These are phyloP conservation scores for Cranoglanis bouderius DNA, from an alignment of 2,113 vertebrate species.

Conservation along the genomic window DNA sequence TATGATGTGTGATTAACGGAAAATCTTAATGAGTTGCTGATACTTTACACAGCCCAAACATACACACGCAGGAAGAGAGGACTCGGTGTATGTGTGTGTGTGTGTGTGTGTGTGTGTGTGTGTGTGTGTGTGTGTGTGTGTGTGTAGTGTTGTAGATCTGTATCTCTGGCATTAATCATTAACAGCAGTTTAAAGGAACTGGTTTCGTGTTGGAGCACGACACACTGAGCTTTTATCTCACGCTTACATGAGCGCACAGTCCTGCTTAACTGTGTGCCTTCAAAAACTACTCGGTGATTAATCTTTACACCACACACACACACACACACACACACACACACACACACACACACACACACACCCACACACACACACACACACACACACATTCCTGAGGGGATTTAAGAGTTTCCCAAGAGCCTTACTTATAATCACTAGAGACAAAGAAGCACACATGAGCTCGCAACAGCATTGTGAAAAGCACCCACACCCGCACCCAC, in stretches of 20 bases:
- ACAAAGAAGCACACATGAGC: conserved; percentile 54
- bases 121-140: not conserved
- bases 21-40: too few relatives aligned
- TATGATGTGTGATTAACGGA: too few relatives aligned
- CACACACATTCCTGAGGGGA: conserved; percentile 71
- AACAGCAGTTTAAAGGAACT: not conserved
- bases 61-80: not conserved
- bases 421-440: conserved; percentile 62
- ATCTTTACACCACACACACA: conserved; percentile 13
- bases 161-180: conserved; percentile 13
- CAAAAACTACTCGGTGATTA: not conserved
- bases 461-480: conserved; percentile 46
- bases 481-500: not conserved
- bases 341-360: conserved; percentile 25
- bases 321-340: not conserved
- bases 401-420: conserved; percentile 70
- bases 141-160: not conserved
- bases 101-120: not conserved
- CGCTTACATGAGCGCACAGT: not conserved
- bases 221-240: not conserved
- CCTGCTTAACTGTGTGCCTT: not conserved
- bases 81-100: not conserved
- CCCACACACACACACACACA: conserved; percentile 45
- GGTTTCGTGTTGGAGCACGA: conserved; percentile 8
- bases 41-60: not conserved